Evolutionary conservation across 2,888 invertebrate genomes (phyloP).

Genomic region (Tenodera sinensis): DNA sequence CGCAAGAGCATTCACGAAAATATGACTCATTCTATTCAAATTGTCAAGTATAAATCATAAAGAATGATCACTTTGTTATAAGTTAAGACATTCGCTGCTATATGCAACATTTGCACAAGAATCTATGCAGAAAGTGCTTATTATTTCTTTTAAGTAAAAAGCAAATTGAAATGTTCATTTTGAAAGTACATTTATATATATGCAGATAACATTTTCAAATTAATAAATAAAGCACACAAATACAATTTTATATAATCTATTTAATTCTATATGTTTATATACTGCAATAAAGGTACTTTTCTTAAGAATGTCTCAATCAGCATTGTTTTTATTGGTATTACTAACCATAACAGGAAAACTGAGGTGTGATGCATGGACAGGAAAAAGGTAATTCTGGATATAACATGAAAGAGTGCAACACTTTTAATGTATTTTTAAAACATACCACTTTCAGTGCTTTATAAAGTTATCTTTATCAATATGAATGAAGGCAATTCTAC

Average conservation of each 20-base stretch:
- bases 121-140: no score
- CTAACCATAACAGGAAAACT: neutral
- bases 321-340: neutral
- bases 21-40: neutral
- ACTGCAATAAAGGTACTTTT: neutral
- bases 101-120: no score
- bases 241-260: neutral
- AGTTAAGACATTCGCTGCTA: neutral
- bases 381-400: neutral
- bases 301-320: conserved; percentile 6
- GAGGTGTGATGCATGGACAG: neutral
- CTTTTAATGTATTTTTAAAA: neutral
- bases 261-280: neutral
- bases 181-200: conserved; percentile 13
- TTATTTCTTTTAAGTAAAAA: no score
- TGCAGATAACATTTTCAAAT: neutral
- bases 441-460: neutral
- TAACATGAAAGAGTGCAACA: conserved; percentile 1
- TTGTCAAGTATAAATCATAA: neutral
- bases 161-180: neutral
- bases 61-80: neutral
- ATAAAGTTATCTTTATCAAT: neutral
- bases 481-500: neutral
- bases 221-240: conserved; percentile 1
- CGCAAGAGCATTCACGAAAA: neutral